These are phyloP conservation scores for Apogon talboti DNA, from an alignment of 2,797 vertebrate genomes.

Conservation along the genomic window DNA sequence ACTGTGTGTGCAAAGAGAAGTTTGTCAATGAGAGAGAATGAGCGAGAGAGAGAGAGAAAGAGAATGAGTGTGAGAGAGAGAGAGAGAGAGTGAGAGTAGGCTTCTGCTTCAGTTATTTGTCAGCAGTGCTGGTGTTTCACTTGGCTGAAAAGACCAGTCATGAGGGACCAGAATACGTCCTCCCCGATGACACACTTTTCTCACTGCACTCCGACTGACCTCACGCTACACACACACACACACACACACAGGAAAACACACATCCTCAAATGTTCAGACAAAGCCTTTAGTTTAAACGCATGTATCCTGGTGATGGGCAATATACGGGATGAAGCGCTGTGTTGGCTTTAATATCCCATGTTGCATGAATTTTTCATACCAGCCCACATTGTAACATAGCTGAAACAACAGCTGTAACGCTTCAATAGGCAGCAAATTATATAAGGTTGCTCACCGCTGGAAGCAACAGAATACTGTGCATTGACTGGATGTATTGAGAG, in stretches of 20 bases:
- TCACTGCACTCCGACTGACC: constrained; percentile 66
- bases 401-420: too few species aligned
- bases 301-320: neutral
- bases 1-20: constrained; percentile 17
- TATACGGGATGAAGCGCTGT: too few species aligned
- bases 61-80: too few species aligned
- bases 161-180: constrained; percentile 43
- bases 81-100: constrained; percentile 20
- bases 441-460: too few species aligned
- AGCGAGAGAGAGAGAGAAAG: neutral
- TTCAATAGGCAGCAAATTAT: too few species aligned
- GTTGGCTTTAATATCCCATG: too few species aligned
- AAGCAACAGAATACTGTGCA: too few species aligned
- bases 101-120: constrained; percentile 62
- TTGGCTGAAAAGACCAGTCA: constrained; percentile 56
- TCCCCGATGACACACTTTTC: constrained; percentile 66
- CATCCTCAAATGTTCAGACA: constrained; percentile 1
- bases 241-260: constrained; percentile 1
- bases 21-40: constrained; percentile 47
- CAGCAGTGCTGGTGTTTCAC: constrained; percentile 53
- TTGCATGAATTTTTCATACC: too few species aligned
- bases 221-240: constrained; percentile 31
- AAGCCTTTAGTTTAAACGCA: neutral
- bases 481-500: too few species aligned
- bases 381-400: too few species aligned